phyloP scores from a whole-genome alignment of 2,888 invertebrate species.

The Cryptus armator region DNA sequence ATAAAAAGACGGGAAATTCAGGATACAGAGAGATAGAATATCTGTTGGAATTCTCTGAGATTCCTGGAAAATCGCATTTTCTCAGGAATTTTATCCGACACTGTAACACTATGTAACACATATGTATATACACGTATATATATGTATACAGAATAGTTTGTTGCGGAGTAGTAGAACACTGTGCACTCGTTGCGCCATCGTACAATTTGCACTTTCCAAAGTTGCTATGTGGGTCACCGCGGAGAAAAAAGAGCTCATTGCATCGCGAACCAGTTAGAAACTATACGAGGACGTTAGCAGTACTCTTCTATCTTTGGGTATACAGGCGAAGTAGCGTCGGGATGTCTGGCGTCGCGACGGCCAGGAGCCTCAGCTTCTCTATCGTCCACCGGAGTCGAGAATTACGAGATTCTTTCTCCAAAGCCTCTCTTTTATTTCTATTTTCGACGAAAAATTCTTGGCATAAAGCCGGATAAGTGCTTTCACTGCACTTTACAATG shows the following conservation, averaged over 20 bases:
- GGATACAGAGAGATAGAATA: neutral
- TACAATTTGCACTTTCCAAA: constrained; percentile 36
- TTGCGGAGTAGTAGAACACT: neutral
- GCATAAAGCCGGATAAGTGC: constrained; percentile 24
- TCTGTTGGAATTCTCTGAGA: neutral
- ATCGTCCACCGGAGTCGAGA: constrained; percentile 18
- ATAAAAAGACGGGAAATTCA: neutral
- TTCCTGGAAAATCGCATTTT: neutral
- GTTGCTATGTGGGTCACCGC: constrained; percentile 75
- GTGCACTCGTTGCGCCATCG: neutral
- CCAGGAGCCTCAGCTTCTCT: constrained; percentile 7
- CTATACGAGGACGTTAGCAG: constrained; percentile 5
- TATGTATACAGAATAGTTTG: neutral
- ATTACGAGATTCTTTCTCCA: constrained; percentile 49
- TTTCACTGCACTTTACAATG: neutral
- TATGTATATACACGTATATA: no score
- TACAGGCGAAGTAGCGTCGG: constrained; percentile 4
- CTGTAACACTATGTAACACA: neutral
- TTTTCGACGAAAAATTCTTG: constrained; percentile 39
- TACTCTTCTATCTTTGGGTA: neutral
- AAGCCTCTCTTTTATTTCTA: neutral
- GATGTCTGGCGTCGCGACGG: constrained; percentile 39
- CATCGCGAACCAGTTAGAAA: constrained; percentile 59
- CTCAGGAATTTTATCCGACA: neutral
- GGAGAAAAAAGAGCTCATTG: constrained; percentile 74